Conservation (phyloP, 2,113 vertebrate species). For the Polyodon spathula region DNA sequence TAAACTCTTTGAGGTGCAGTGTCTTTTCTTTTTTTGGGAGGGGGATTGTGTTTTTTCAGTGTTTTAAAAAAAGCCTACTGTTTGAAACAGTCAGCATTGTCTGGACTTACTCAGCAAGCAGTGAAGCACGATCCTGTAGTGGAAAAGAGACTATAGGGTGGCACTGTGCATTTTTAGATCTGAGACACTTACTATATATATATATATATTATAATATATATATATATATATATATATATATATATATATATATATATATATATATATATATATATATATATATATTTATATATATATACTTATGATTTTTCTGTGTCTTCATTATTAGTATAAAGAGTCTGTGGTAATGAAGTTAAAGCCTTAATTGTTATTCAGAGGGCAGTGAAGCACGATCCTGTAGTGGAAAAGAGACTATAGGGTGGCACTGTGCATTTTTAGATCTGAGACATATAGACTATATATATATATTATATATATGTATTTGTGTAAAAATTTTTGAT, state of each 20-base stretch:
- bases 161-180: not conserved
- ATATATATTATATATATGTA: too few species aligned
- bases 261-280: too few species aligned
- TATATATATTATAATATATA: too few species aligned
- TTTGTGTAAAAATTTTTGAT: too few species aligned
- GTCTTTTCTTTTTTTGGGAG: not conserved
- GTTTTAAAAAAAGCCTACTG: not conserved
- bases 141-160: conserved; percentile 10
- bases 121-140: conserved; percentile 10
- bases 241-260: too few species aligned
- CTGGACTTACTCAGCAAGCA: conserved; percentile 6
- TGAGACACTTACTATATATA: too few species aligned
- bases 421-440: conserved; percentile 3
- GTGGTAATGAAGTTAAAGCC: not conserved
- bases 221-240: too few species aligned
- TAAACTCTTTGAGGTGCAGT: conserved; percentile 17
- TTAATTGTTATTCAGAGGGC: conserved; percentile 1
- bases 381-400: conserved; percentile 11
- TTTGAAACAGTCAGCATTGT: conserved; percentile 11
- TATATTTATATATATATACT: too few species aligned
- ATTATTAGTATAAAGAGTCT: not conserved
- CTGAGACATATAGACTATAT: too few species aligned
- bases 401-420: conserved; percentile 8
- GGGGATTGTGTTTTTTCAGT: not conserved
- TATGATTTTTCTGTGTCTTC: not conserved